Base-by-base conservation (phyloP, 2,797 vertebrate genomes). In the Dicrostonyx torquatus region DNA sequence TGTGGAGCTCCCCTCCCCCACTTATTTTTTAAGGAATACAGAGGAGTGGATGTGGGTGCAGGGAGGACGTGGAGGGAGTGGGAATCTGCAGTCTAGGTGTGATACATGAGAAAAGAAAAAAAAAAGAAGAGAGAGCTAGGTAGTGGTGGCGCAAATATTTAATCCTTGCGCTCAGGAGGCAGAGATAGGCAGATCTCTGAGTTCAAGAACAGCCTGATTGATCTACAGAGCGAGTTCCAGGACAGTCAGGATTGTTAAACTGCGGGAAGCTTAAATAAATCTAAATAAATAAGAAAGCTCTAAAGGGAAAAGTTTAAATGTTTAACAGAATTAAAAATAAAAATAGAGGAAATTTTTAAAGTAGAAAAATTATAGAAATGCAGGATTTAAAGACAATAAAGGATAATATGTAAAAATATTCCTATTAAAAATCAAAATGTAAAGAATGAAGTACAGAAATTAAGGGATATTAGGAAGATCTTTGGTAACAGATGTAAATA, bases 341-440 rank as follows among this genome's bases (percentile, higher is more conserved):
- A 93, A 93, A 78, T n/a, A 75, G 43, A 91, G 24, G 11, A 95
- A 88, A 88, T 77, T 62, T 53, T 68, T 37, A 95, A 91, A 89
- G n/a, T 40, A 48, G 50, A 89, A 91, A 20, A 60, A 78, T 68
- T 29, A 53, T 45, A 95, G 82, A 78, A 58, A 87, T 31, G 40
- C 11, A 72, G 31, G 24, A 29, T 68, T 85, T 91, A 89, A 20
- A 9, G 79, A 92, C 48, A 93, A 15, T 24, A 92, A 82, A 92
- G 11, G 7, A 85, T 64, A 89, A 62, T 31, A 62, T 45, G 87
- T 83, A 92, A 91, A 75, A 72, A 53, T 11, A 62, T 40, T 77
- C 6, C 0, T 50, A 68, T 34, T 43, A 37, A 84, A 94, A 78
- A 73, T 70, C 29, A 7, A 18, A 68, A 87, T 48, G 20, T 53